These are phyloP conservation scores for Megaleporinus macrocephalus DNA, from an alignment of 2,113 vertebrate genomes.

Conservation along the genomic window DNA sequence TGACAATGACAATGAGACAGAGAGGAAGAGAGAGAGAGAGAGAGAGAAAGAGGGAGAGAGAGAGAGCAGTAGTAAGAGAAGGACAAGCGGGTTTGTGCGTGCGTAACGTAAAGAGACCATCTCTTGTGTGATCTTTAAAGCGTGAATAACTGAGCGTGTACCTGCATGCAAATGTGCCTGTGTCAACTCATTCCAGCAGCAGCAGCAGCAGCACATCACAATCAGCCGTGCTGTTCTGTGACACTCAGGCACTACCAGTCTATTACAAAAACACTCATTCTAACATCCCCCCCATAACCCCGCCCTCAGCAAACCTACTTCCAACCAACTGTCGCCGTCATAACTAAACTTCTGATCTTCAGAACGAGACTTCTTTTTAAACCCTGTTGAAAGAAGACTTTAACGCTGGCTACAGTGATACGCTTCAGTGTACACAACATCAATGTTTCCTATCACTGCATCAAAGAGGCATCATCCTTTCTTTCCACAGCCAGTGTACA, in stretches of 20 bases:
- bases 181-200: background rate
- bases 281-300: background rate
- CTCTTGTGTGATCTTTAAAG: constrained; percentile 26
- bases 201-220: no score
- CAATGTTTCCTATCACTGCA: no score
- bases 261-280: background rate
- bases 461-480: no score
- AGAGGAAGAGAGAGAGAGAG: background rate
- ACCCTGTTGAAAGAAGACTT: background rate
- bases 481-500: no score
- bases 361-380: background rate
- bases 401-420: background rate
- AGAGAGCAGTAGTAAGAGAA: background rate
- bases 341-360: background rate
- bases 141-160: constrained; percentile 19
- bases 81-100: background rate
- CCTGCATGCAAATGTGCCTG: constrained; percentile 15
- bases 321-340: background rate
- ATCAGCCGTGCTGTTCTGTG: background rate
- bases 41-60: background rate
- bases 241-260: background rate
- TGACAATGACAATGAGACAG: constrained; percentile 13
- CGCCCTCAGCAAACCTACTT: background rate
- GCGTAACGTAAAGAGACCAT: background rate
- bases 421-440: no score